Evolutionary conservation across 1,140 invertebrate genomes (phyloP), one percentile per base, ranked within the genome.

Genomic region (Scaptomyza pallida): DNA sequence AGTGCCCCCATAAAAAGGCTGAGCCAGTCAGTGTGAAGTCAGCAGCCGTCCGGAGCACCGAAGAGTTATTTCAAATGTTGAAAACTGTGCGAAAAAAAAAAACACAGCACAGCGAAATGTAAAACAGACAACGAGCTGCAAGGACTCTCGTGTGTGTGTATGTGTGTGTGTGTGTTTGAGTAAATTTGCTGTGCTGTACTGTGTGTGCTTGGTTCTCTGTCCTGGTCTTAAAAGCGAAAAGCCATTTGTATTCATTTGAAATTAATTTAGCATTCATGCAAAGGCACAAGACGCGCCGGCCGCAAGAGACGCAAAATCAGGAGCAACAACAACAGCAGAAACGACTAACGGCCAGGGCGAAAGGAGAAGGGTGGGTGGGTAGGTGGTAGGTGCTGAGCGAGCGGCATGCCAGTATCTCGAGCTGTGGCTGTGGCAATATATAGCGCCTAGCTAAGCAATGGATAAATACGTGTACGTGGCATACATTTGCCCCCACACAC

Each of bases 251-350:
- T 88, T 88, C 82, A 88, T 88, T 88, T 88, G 82, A 88, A 88
- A 88, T 88, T 88, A 88, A 88, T 88, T 88, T 88, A 88, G 82
- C 82, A 88, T 88, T 88, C 82, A 86, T 86, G 77, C 81, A 86
- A n/a, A 81, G 82, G 81, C 81, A 68, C 44, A n/a, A 62, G 64
- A 57, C 71, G 65, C 17, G 43, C 17, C 61, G 54, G 45, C 50
- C 56, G 50, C 64, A 69, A 41, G 59, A 70, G 71, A 57, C 78
- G 78, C 78, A 80, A 72, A 51, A 70, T 63, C 50, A 70, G 72
- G 60, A 67, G 44, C 19, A 51, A 19, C 13, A 19, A 56, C 43
- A 51, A 19, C 13, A 19, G 51, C 43, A 62, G 30, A 10, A 21
- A 13, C 41, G 15, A 21, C 48, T 30, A 54, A 17, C 35, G 26